phyloP scores from a whole-genome alignment of 2,113 vertebrate genomes.

The Thryonomys swinderianus region DNA sequence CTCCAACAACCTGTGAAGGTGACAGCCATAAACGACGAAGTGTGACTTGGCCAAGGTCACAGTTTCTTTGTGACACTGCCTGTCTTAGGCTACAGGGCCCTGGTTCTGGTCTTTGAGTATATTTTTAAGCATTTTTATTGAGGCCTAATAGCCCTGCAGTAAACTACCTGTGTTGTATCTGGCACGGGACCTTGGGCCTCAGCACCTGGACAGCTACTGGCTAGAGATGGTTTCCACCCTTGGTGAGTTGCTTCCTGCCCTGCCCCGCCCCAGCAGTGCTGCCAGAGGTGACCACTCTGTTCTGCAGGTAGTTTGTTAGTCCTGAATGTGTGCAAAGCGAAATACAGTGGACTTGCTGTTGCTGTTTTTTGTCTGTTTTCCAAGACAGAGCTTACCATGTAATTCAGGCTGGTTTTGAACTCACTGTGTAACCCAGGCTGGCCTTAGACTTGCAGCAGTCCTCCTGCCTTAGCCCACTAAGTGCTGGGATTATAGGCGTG shows the following conservation, averaged over 20 bases:
- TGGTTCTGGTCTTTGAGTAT: not conserved
- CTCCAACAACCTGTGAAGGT: not conserved
- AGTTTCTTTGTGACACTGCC: not conserved
- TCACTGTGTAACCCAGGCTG: not conserved
- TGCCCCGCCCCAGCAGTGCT: not conserved
- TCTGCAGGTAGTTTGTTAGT: not conserved
- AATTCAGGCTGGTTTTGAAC: not conserved
- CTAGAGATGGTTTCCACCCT: not conserved
- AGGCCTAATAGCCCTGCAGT: not conserved
- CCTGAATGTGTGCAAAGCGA: accelerated
- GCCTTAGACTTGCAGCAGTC: not conserved
- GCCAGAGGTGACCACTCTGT: not conserved
- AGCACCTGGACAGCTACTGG: not conserved
- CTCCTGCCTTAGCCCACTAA: not conserved
- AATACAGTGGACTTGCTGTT: not conserved
- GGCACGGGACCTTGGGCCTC: not conserved
- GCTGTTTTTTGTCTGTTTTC: not conserved
- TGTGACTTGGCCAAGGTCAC: conserved; percentile 5
- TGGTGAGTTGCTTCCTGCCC: not conserved
- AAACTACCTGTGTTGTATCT: not conserved
- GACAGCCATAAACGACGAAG: not conserved
- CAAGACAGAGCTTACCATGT: not conserved
- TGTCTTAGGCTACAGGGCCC: not conserved
- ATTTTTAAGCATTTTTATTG: conserved; percentile 42
- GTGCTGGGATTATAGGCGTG: not conserved